Conservation (phyloP, 1,140 invertebrate species). For the Drosophila sproati region DNA sequence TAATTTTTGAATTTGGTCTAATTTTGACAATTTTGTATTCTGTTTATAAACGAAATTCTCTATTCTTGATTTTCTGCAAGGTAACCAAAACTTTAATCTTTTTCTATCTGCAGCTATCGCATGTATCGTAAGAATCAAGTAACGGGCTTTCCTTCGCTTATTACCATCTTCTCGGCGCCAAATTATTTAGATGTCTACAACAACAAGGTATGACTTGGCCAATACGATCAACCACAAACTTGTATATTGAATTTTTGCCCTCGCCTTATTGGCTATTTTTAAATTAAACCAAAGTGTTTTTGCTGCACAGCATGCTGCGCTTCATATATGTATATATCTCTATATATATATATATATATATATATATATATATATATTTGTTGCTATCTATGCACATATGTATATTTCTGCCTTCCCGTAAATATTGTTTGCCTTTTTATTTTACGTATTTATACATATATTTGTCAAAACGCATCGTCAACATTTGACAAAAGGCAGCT, state of each 20-base stretch:
- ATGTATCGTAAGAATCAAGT: slow-evolving; percentile 99
- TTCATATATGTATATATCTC: slow-evolving; percentile 28
- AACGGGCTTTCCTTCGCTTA: slow-evolving; percentile 99
- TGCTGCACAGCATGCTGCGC: slow-evolving; percentile 58
- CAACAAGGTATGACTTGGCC: slow-evolving; percentile 93
- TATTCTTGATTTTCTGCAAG: not conserved
- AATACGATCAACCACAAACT: slow-evolving; percentile 28
- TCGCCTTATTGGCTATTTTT: slow-evolving; percentile 61
- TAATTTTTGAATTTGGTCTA: no score
- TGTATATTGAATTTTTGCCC: slow-evolving; percentile 62
- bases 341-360: slow-evolving; percentile 17
- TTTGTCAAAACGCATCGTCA: slow-evolving; percentile 67
- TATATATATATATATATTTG: slow-evolving; percentile 32
- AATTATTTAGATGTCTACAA: slow-evolving; percentile 99
- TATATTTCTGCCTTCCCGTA: slow-evolving; percentile 10
- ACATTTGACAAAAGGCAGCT: slow-evolving; percentile 91
- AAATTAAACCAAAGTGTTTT: slow-evolving; percentile 61
- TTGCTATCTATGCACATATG: slow-evolving; percentile 13
- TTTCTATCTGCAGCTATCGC: slow-evolving; percentile 90
- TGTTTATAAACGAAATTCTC: no score
- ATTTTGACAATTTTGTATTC: no score
- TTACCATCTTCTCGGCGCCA: slow-evolving; percentile 99
- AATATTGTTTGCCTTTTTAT: slow-evolving; percentile 42
- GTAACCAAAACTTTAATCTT: not conserved
- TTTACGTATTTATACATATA: slow-evolving; percentile 33